Evolutionary conservation across 2,797 vertebrate species (phyloP), one percentile per base, ranked within the genome.

Genomic region (Anabas testudineus): DNA sequence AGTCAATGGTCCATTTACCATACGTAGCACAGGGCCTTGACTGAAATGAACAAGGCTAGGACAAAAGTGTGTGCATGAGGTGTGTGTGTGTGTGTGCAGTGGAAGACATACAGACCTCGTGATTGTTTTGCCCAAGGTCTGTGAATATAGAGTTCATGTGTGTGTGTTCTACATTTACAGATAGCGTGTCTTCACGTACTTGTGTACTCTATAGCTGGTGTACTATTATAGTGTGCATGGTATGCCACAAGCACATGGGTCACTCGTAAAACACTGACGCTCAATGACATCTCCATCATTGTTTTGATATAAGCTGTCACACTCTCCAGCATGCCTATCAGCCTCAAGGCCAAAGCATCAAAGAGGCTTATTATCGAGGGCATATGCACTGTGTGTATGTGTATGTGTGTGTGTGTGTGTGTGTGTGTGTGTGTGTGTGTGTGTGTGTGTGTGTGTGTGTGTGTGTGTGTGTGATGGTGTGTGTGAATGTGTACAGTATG

Each of bases 241-340:
- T 83, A 53, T 77, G 73, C 66, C 77, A 80, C 57, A 28, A 83
- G 52, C 79, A 71, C 57, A 52, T 39, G 57, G 78, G 83, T 71
- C 84, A 77, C 37, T 74, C 85, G 80, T 90, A 90, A 91, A 91
- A 86, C 85, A 86, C 69, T 61, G 66, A 37, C 1, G 36, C 82
- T 87, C 87, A 90, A 86, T 91, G 88, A 90, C 90, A 90, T 87
- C 87, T 91, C 88, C 84, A 91, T 92, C 92, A 92, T 85, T 3
- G 51, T 81, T 79, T 86, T 89, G 92, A 87, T 90, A 91, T 87
- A 82, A 87, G 82, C 90, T 91, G 90, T 89, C 91, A 92, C 64
- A 78, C 71, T 73, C 70, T 84, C 68, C 51, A 75, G 75, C 70
- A 56, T 79, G 74, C 74, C 84, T 67, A 83, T 90, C 86, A 87